Evolutionary conservation across 2,797 vertebrate genomes (phyloP), one percentile per base, ranked within the genome.

Genomic region (Falco concolor): DNA sequence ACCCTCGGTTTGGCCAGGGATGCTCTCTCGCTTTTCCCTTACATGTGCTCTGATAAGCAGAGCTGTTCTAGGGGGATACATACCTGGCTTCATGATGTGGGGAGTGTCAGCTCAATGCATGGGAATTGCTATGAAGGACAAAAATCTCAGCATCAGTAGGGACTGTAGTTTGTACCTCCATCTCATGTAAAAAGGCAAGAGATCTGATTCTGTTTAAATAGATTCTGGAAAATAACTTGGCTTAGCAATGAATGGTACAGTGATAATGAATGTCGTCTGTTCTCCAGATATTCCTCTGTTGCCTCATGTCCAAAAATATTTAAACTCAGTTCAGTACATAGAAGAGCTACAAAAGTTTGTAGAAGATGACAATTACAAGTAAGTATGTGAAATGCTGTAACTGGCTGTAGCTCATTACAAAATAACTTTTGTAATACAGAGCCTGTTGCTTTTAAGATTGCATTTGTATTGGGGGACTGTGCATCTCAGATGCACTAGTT

Each of bases 311-410:
- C 99, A 99, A 97, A 99, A 99, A 97, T 99, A 99, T 67, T 98
- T 99, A 70, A 99, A 99, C 98, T 99, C 99, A 1, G 99, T 99
- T 95, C 98, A 99, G 49, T 99, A 99, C 96, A 99, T 99, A 95
- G 99, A 99, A 98, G 99, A 99, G 96, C 98, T 99, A 65, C 99
- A 99, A 74, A 99, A 99, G 98, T 99, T 99, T 98, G 99, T 99
- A 93, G 99, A 99, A 97, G 99, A 99, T 34, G 99, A 99, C 97
- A 99, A 99, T 98, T 99, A 99, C 97, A 99, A 99, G 99, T 99
- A 98, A 98, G 99, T 98, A 87, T 78, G 56, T 78, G 56, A 91
- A 90, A 45, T 32, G 8, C 38, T 75, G 0, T n/a, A 38, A 64
- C 27, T 50, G 54, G 22, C 10, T 47, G 20, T 83, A 72, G 52